Evolutionary conservation across 2,888 invertebrate genomes (phyloP).

Genomic region (Scotopteryx bipunctaria): DNA sequence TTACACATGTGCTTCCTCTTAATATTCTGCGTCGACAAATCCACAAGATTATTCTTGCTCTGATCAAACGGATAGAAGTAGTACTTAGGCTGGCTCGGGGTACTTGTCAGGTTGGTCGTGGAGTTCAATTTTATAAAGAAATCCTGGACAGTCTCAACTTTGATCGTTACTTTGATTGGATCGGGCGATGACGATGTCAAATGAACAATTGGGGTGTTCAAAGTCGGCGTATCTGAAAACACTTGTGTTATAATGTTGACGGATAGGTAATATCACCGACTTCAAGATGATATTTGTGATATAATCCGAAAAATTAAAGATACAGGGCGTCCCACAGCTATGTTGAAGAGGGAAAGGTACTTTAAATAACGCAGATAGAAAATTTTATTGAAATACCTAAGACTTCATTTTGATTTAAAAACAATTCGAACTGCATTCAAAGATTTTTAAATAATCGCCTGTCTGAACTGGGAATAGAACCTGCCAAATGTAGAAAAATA

Average conservation of each 20-base stretch:
- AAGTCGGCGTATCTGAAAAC: slow-evolving; percentile 62
- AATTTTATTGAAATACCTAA: no score
- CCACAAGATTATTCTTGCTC: slow-evolving; percentile 49
- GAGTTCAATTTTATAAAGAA: slow-evolving; percentile 81
- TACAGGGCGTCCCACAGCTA: no score
- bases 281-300: background rate
- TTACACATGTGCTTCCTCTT: slow-evolving; percentile 83
- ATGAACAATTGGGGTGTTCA: slow-evolving; percentile 85
- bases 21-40: slow-evolving; percentile 53
- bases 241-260: background rate
- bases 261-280: background rate
- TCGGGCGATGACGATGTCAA: slow-evolving; percentile 86
- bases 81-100: slow-evolving; percentile 77
- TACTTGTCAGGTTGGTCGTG: slow-evolving; percentile 68
- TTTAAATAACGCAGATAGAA: no score
- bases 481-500: no score
- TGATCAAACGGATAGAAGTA: slow-evolving; percentile 82
- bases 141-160: slow-evolving; percentile 81
- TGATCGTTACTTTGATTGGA: slow-evolving; percentile 83
- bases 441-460: no score
- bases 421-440: no score
- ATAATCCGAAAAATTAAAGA: no score
- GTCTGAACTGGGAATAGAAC: no score
- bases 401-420: no score
- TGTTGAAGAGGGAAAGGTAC: no score